phyloP scores from a whole-genome alignment of 2,797 vertebrate species.

The Scarus forsteni region DNA sequence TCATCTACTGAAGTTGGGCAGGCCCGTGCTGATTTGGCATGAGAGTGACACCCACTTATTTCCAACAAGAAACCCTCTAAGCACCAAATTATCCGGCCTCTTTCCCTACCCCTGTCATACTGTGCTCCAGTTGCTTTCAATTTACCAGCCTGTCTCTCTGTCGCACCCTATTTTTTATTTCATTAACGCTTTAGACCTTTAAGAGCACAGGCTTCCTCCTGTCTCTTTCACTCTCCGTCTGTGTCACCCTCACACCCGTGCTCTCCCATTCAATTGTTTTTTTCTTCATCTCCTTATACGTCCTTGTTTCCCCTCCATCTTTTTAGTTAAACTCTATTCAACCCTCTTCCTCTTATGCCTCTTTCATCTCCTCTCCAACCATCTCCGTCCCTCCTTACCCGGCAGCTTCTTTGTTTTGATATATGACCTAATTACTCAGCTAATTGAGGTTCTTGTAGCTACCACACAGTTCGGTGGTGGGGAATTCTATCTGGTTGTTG shows the following conservation, averaged over 20 bases:
- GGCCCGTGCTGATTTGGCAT: conserved; percentile 20
- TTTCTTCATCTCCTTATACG: background rate
- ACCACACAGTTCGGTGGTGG: conserved; percentile 37
- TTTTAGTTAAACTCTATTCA: conserved; percentile 18
- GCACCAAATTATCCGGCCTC: conserved; percentile 55
- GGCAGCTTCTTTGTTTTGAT: conserved; percentile 64
- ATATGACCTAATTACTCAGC: conserved; percentile 70
- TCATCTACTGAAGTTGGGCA: conserved; percentile 11
- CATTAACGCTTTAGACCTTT: conserved; percentile 26
- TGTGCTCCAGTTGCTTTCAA: conserved; percentile 39
- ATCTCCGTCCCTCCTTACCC: conserved; percentile 33
- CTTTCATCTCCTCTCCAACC: conserved; percentile 45
- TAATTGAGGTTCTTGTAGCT: conserved; percentile 64
- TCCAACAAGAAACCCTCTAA: conserved; percentile 43
- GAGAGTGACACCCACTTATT: conserved; percentile 29
- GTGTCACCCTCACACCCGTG: conserved; percentile 6
- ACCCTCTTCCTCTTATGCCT: conserved; percentile 21
- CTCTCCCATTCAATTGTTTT: conserved; percentile 7
- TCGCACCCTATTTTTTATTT: conserved; percentile 17
- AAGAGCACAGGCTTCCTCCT: conserved; percentile 1
- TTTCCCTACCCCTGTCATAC: conserved; percentile 18
- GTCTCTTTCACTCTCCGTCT: background rate
- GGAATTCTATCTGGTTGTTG: conserved; percentile 24
- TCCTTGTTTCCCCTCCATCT: conserved; percentile 8
- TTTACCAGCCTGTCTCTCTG: conserved; percentile 35